Evolutionary conservation across 2,797 vertebrate species (phyloP).

Genomic region (Lophotriccus pileatus): DNA sequence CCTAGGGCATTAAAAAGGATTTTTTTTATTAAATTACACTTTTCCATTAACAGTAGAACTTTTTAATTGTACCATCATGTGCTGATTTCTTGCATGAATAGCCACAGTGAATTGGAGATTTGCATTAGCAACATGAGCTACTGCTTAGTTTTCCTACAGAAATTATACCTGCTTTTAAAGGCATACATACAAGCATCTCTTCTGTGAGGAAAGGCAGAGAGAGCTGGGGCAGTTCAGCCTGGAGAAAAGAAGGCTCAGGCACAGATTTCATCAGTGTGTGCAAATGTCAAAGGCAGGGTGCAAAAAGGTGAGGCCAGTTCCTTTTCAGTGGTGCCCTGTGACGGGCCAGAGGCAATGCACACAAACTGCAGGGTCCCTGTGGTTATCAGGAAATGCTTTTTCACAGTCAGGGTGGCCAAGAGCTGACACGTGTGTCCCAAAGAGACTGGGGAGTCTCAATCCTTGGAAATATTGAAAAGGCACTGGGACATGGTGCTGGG

Average conservation of each 20-base stretch:
- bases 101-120: background rate
- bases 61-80: slow-evolving; percentile 7
- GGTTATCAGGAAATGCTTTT: background rate
- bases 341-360: background rate
- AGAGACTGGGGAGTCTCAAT: background rate
- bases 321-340: background rate
- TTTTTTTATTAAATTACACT: background rate
- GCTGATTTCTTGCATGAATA: slow-evolving; percentile 28
- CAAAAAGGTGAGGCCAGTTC: background rate
- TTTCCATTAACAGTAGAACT: slow-evolving; percentile 9
- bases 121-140: background rate
- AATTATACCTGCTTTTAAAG: background rate
- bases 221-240: background rate
- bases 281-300: background rate
- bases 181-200: background rate
- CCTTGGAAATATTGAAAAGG: background rate
- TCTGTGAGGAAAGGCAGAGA: accelerated
- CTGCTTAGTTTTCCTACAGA: background rate
- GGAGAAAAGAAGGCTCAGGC: background rate
- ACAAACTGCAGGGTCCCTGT: background rate
- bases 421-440: background rate
- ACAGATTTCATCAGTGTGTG: background rate
- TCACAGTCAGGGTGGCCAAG: background rate
- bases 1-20: background rate
- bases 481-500: background rate